These are phyloP conservation scores for Austrofundulus limnaeus DNA, from an alignment of 2,113 vertebrate genomes.

Conservation along the genomic window DNA sequence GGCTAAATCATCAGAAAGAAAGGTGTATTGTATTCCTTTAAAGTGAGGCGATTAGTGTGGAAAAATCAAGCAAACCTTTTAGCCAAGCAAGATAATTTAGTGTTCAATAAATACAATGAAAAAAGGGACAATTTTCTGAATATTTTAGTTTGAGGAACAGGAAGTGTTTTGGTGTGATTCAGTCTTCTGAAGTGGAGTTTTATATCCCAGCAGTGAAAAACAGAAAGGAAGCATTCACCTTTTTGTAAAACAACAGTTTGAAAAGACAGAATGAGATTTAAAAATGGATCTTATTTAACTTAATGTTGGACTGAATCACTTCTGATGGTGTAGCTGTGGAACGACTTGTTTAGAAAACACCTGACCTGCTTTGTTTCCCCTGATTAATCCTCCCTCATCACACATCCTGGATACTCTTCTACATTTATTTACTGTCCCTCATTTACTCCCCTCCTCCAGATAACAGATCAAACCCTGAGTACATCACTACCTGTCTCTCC, in stretches of 20 bases:
- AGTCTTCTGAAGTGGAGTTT: constrained; percentile 43
- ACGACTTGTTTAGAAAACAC: constrained; percentile 31
- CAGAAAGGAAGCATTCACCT: constrained; percentile 35
- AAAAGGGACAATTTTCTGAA: constrained; percentile 15
- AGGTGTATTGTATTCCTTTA: constrained; percentile 14
- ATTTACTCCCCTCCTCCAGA: constrained; percentile 13
- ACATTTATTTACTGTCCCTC: constrained; percentile 20
- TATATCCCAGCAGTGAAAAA: constrained; percentile 36
- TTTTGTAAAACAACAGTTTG: constrained; percentile 37
- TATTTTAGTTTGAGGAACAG: constrained; percentile 14
- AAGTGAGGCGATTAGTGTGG: constrained; percentile 22
- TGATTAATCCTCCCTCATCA: background rate
- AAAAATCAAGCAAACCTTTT: constrained; percentile 30
- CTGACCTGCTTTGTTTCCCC: constrained; percentile 12
- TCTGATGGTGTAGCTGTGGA: constrained; percentile 45
- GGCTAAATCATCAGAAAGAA: constrained; percentile 18
- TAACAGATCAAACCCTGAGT: constrained; percentile 37
- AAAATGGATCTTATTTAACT: constrained; percentile 28
- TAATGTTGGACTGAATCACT: constrained; percentile 34
- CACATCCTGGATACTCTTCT: constrained; percentile 7
- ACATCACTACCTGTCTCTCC: constrained; percentile 41
- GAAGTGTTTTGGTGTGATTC: constrained; percentile 28
- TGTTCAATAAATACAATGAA: constrained; percentile 67
- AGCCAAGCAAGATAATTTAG: constrained; percentile 49
- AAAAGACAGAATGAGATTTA: constrained; percentile 39